phyloP scores from a whole-genome alignment of 2,113 vertebrate species.

The Scomber colias region DNA sequence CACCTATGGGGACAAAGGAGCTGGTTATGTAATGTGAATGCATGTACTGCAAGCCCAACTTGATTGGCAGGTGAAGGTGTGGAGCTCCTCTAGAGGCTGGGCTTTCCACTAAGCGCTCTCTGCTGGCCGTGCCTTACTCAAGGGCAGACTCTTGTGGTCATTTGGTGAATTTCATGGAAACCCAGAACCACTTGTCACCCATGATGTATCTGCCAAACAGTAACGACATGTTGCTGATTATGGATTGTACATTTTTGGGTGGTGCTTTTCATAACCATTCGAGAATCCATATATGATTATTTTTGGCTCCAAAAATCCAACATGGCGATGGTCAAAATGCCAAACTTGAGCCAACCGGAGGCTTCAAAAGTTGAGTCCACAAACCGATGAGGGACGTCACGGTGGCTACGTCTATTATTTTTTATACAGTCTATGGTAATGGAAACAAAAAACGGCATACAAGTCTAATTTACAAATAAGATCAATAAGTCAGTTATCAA shows the following conservation, averaged over 20 bases:
- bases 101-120: constrained; percentile 10
- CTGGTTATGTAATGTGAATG: neutral
- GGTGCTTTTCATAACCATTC: neutral
- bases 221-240: neutral
- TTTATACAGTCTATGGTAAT: no score
- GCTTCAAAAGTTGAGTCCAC: no score
- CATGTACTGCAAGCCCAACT: neutral
- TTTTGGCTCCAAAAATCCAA: no score
- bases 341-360: no score
- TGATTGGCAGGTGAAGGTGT: constrained; percentile 59
- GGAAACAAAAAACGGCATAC: no score
- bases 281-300: no score
- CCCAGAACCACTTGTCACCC: constrained; percentile 41
- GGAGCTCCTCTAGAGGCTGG: neutral
- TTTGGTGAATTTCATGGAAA: constrained; percentile 17
- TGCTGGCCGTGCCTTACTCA: neutral
- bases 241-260: no score
- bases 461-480: no score
- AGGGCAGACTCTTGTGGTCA: neutral
- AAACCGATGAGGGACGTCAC: no score
- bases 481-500: no score
- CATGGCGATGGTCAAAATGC: no score
- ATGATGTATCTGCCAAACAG: constrained; percentile 6
- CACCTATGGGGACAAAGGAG: neutral
- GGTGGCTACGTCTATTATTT: no score